Evolutionary conservation across 2,888 invertebrate genomes (phyloP).

Genomic region (Cacoxenus indagator): DNA sequence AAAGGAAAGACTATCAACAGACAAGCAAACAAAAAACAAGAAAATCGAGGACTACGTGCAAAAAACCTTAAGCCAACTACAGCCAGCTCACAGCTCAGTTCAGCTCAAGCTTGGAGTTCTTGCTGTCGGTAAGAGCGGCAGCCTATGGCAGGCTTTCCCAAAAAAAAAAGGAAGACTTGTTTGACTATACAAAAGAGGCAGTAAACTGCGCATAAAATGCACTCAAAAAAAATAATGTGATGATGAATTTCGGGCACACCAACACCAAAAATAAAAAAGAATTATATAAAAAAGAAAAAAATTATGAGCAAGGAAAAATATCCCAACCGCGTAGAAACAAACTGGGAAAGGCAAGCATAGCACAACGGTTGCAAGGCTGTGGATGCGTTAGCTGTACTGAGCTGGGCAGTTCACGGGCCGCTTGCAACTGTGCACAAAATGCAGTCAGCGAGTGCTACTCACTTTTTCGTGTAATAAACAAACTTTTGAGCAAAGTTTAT

Average conservation of each 20-base stretch:
- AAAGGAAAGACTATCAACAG: slow-evolving; percentile 8
- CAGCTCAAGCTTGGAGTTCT: neutral
- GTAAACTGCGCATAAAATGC: slow-evolving; percentile 58
- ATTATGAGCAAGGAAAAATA: neutral
- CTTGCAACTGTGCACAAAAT: neutral
- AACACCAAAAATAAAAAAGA: slow-evolving; percentile 31
- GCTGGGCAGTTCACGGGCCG: neutral
- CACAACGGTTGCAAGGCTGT: neutral
- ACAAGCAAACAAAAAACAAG: neutral
- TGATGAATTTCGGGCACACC: slow-evolving; percentile 67
- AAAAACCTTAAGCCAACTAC: slow-evolving; percentile 34
- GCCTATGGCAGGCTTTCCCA: slow-evolving; percentile 21
- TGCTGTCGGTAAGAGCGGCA: neutral
- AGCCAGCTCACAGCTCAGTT: neutral
- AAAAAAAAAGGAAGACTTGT: slow-evolving; percentile 30
- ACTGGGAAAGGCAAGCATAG: neutral
- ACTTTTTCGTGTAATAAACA: slow-evolving; percentile 58
- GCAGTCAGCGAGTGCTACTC: slow-evolving; percentile 38
- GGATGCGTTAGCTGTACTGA: neutral
- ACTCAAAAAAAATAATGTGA: slow-evolving; percentile 51
- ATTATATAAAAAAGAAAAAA: neutral
- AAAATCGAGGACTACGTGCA: slow-evolving; percentile 9
- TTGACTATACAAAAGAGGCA: slow-evolving; percentile 39
- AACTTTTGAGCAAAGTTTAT: slow-evolving; percentile 65
- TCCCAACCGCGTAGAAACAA: neutral